Percentiles rank a stretch among this genome's conserved stretches.
Conservation (phyloP, 2,888 invertebrate species). For the Muscina levida region DNA sequence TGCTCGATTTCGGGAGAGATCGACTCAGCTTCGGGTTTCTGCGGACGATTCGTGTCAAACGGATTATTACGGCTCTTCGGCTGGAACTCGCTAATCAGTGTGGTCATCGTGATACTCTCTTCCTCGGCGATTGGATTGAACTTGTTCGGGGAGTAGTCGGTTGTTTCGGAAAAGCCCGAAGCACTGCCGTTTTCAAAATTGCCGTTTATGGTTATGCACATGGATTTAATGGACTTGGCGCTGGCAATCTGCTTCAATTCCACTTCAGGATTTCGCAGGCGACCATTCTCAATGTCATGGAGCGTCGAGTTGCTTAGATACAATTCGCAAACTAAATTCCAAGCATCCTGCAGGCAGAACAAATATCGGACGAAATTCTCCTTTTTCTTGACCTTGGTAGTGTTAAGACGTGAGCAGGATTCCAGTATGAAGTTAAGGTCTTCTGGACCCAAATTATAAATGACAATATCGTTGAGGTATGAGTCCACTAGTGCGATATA, state of each 20-base stretch:
- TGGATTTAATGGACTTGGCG: slow-evolving; percentile 69
- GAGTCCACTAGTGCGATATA: slow-evolving; percentile 92
- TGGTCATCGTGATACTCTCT: slow-evolving; percentile 79
- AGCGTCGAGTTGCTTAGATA: slow-evolving; percentile 81
- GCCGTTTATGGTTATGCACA: slow-evolving; percentile 72
- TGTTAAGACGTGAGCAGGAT: slow-evolving; percentile 82
- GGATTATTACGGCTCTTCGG: slow-evolving; percentile 79
- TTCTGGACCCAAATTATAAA: slow-evolving; percentile 83
- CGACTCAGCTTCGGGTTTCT: slow-evolving; percentile 81
- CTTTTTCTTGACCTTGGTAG: slow-evolving; percentile 80
- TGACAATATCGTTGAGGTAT: slow-evolving; percentile 86
- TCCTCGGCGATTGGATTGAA: slow-evolving; percentile 72
- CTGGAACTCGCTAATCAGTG: slow-evolving; percentile 79
- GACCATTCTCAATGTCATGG: slow-evolving; percentile 78
- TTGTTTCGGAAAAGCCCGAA: slow-evolving; percentile 68
- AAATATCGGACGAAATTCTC: slow-evolving; percentile 83
- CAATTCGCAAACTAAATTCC: slow-evolving; percentile 83
- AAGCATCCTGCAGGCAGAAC: slow-evolving; percentile 83
- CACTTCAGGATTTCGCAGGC: slow-evolving; percentile 66
- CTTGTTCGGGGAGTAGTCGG: slow-evolving; percentile 73
- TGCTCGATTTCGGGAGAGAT: slow-evolving; percentile 91
- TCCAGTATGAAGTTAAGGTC: slow-evolving; percentile 84
- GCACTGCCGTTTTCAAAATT: slow-evolving; percentile 69
- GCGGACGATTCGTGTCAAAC: slow-evolving; percentile 79
- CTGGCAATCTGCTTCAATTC: slow-evolving; percentile 66